These are phyloP conservation scores for Falcaria lacertinaria DNA, from an alignment of 2,888 invertebrate genomes.

Conservation along the genomic window DNA sequence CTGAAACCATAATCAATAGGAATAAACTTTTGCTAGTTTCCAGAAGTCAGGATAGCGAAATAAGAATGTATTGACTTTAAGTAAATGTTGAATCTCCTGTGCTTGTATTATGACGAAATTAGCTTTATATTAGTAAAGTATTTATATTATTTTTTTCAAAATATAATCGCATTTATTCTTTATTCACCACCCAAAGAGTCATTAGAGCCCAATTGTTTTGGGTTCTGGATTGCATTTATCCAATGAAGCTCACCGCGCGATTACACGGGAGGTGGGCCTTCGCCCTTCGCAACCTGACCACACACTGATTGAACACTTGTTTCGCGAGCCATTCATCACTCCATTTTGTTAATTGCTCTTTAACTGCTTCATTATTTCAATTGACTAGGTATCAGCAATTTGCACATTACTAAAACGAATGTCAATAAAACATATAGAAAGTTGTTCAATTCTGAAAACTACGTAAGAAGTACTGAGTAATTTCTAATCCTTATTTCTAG, in stretches of 20 bases:
- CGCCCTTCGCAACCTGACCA: conserved; percentile 43
- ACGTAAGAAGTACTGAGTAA: too few relatives aligned
- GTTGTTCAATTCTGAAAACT: too few relatives aligned
- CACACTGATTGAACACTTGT: conserved; percentile 72
- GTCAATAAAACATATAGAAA: too few relatives aligned
- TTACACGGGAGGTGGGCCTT: conserved; percentile 28
- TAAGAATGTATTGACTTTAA: too few relatives aligned
- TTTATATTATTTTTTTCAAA: too few relatives aligned
- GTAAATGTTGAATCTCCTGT: too few relatives aligned
- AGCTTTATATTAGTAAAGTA: too few relatives aligned
- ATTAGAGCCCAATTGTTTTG: conserved; percentile 68
- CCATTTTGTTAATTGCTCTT: conserved; percentile 28
- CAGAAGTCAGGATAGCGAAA: too few relatives aligned
- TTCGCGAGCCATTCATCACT: conserved; percentile 47
- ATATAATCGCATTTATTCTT: neutral
- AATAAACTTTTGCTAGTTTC: too few relatives aligned
- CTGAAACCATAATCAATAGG: too few relatives aligned
- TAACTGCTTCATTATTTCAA: conserved; percentile 7
- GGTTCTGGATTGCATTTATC: conserved; percentile 36
- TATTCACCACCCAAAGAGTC: conserved; percentile 21
- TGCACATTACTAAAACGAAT: conserved; percentile 8
- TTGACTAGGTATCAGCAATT: conserved; percentile 7
- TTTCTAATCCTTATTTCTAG: too few relatives aligned
- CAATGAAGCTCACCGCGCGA: conserved; percentile 28
- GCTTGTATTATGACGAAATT: too few relatives aligned